Evolutionary conservation across 2,797 vertebrate species (phyloP), one percentile per base, ranked within the genome.

Genomic region (Anableps anableps): DNA sequence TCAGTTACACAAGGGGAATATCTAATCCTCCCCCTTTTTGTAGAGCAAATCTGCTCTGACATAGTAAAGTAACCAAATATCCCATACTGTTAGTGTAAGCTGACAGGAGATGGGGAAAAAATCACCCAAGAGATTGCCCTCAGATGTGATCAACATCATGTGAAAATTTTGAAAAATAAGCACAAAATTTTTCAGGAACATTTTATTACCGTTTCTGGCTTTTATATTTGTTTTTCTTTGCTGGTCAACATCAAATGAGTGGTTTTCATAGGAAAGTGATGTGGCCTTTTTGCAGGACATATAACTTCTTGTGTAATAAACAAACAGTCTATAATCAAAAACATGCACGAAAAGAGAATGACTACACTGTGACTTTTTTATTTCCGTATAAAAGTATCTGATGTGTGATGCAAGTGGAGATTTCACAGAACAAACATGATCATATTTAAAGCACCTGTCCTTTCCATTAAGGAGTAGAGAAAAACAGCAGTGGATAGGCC

Each of bases 401-500:
- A 62, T 86, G 72, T 81, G 73, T 85, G 79, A 85, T 80, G 70
- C 66, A 80, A 64, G 83, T 85, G 75, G 53, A 83, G 79, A 83
- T 86, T 81, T 53, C 80, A 79, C 73, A 83, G 81, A 82, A 83
- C 86, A 88, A 86, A 82, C 86, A 89, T 81, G 72, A 88, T 86
- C 66, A 83, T 91, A 77, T 83, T 85, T 80, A 79, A 84, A 85
- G 78, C 92, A 89, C 88, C 93, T 93, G 90, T 87, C 89, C 58
- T 91, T 92, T 91, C 87, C 89, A 93, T 93, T 91, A 91, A 76
- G 85, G 79, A 83, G 72, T 73, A 4, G 85, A 91, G 85, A 87
- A 90, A 92, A 93, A 91, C 88, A 93, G 84, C 88, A 87, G 71
- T 80, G 78, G 66, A 86, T 86, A 83, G 75, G 75, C 83, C 86